Conservation (phyloP, 2,113 vertebrate genomes). For the Sclerurus mexicanus region DNA sequence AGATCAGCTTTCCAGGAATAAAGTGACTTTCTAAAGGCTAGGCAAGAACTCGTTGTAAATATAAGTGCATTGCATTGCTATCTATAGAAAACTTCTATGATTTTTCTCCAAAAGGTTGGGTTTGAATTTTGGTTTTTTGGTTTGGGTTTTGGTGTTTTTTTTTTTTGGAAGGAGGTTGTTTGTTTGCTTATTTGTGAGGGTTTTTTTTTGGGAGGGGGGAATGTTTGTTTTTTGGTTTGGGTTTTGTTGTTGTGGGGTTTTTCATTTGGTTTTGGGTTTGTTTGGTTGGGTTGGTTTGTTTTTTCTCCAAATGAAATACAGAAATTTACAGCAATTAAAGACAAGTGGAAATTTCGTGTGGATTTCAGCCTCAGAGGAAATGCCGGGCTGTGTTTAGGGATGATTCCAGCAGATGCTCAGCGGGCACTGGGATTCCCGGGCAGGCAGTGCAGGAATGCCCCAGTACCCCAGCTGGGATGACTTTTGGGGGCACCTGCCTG, state of each 20-base stretch:
- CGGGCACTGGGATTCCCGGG: neutral
- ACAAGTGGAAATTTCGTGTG: rapidly evolving
- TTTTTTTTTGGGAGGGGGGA: too few species aligned
- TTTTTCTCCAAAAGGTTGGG: neutral
- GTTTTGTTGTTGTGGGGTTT: too few species aligned
- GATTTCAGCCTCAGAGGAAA: neutral
- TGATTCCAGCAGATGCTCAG: rapidly evolving
- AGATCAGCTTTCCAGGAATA: neutral
- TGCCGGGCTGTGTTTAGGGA: rapidly evolving
- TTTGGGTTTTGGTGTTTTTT: too few species aligned
- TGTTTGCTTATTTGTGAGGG: too few species aligned
- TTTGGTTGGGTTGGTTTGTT: neutral
- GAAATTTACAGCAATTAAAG: neutral
- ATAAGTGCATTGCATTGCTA: rapidly evolving
- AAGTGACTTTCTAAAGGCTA: neutral
- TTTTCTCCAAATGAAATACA: neutral
- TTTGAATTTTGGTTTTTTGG: too few species aligned
- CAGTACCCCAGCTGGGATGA: rapidly evolving
- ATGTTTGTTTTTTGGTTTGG: neutral
- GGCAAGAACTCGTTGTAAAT: neutral
- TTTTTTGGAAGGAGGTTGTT: too few species aligned
- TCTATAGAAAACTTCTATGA: rapidly evolving
- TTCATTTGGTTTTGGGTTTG: too few species aligned
- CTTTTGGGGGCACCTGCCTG: rapidly evolving
- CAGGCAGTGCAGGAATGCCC: neutral